Conservation (phyloP, 2,113 vertebrate genomes). For the Lagopus muta region DNA sequence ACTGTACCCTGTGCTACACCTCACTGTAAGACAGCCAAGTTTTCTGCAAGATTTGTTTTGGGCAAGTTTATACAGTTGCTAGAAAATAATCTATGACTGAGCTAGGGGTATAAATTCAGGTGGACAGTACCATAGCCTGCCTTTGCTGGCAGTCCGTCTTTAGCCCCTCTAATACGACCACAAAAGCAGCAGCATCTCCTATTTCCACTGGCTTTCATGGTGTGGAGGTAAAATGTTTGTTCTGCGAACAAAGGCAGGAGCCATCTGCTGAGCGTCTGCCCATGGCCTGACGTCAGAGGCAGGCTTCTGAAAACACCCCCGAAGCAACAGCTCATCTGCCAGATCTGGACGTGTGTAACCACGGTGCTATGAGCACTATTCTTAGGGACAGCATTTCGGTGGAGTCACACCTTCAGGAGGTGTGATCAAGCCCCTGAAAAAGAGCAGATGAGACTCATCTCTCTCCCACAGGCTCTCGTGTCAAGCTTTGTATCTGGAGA, state of each 20-base stretch:
- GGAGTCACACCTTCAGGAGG: slow-evolving; percentile 53
- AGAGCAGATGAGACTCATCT: slow-evolving; percentile 68
- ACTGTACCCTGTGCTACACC: neutral
- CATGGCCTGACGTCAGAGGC: neutral
- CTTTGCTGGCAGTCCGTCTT: neutral
- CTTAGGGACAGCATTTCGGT: slow-evolving; percentile 57
- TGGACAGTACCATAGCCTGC: neutral
- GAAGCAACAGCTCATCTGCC: slow-evolving; percentile 36
- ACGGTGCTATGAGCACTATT: slow-evolving; percentile 38
- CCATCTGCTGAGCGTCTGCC: slow-evolving; percentile 54
- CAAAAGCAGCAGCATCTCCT: neutral
- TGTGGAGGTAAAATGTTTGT: neutral
- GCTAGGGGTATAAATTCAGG: neutral
- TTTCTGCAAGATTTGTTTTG: neutral
- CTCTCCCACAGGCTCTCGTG: slow-evolving; percentile 28
- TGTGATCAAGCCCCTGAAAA: slow-evolving; percentile 62
- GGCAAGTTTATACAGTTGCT: neutral
- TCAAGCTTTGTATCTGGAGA: slow-evolving; percentile 3
- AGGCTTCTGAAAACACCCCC: slow-evolving; percentile 57
- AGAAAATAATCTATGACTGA: neutral
- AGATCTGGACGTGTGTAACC: slow-evolving; percentile 62
- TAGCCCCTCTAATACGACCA: neutral
- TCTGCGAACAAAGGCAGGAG: slow-evolving; percentile 31
- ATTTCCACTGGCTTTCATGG: slow-evolving; percentile 5
- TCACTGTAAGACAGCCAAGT: neutral